Evolutionary conservation across 2,888 invertebrate species (phyloP), one percentile per base, ranked within the genome.

Genomic region (Amphipyra berbera): DNA sequence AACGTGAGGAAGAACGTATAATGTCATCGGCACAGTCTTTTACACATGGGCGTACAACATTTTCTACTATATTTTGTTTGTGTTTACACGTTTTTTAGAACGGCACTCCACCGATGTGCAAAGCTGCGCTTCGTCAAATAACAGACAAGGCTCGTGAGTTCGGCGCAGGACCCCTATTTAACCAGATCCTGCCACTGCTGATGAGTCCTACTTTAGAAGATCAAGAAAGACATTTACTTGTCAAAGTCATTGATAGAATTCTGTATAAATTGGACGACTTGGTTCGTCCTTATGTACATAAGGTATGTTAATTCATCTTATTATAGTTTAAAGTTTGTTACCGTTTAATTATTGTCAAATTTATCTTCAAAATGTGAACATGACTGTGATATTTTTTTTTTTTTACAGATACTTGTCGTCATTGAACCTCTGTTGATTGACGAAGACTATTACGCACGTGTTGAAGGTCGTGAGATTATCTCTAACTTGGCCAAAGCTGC

Each of bases 151-250:
- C 99, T 0, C 96, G 99, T 46, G 99, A 99, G 89, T 99, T 99
- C 83, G 99, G 99, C 0, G 99, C 99, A 0, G 99, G 99, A 0
- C 99, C 99, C 0, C 95, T 99, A 1, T 99, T 99, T 89, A 99
- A 99, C 93, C 99, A 99, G 94, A 99, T 99, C 82, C 94, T 99
- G 54, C 99, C 99, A 0, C 95, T 99, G 65, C 96, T 99, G n/a
- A 99, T 99, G 99, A 99, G 99, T 38, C 99, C 99, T 0, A 99
- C 99, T 0, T 95, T 99, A 12, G 99, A 99, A 91, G 99, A 99
- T 92, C 99, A 99, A 92, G 99, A 99, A 89, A 96, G 99, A 30
- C 99, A 99, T 96, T 96, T 99, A 83, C 96, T 99, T 57, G 99
- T 99, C 8, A 99, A 99, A 96, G 99, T 99, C 57, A 99, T 99